phyloP scores from a whole-genome alignment of 2,797 vertebrate genomes.

The Acipenser ruthenus region DNA sequence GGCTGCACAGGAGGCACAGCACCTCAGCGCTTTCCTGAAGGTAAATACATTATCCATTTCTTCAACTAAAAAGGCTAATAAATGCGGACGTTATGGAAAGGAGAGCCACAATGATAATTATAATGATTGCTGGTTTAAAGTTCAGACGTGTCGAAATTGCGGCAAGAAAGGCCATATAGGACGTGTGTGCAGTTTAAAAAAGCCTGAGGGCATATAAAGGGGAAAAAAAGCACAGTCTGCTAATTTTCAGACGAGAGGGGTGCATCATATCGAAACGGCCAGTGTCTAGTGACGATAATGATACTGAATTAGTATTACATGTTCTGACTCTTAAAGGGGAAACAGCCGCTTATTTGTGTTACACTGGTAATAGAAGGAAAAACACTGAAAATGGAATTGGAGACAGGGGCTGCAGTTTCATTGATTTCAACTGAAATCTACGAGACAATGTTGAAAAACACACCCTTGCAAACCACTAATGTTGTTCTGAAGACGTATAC shows the following conservation, averaged over 20 bases:
- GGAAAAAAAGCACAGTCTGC: slow-evolving; percentile 7
- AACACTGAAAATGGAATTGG: slow-evolving; percentile 12
- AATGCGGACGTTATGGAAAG: not conserved
- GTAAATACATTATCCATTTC: not conserved
- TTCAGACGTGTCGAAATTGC: slow-evolving; percentile 7
- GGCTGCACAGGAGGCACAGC: not conserved
- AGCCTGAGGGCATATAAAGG: not conserved
- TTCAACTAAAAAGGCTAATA: not conserved
- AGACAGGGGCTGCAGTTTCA: slow-evolving; percentile 6
- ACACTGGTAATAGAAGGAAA: slow-evolving; percentile 6
- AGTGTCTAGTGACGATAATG: not conserved
- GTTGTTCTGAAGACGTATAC: slow-evolving; percentile 16
- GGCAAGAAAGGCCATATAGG: slow-evolving; percentile 14
- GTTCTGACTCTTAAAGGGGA: not conserved
- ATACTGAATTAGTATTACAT: slow-evolving; percentile 7
- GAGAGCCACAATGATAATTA: slow-evolving; percentile 8
- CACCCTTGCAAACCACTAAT: not conserved
- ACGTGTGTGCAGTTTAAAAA: slow-evolving; percentile 11
- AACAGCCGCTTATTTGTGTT: not conserved
- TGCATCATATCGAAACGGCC: not conserved
- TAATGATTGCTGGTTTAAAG: not conserved
- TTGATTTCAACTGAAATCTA: slow-evolving; percentile 11
- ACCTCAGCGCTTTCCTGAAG: not conserved
- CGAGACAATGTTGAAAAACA: not conserved
- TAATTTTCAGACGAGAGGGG: slow-evolving; percentile 1